A percentile compares a stretch with the other conserved stretches of the same genome.
Evolutionary conservation across 37 sponge, comb jelly and placozoan species (phyloP).

Genomic region (Cladorhizidae sp.): DNA sequence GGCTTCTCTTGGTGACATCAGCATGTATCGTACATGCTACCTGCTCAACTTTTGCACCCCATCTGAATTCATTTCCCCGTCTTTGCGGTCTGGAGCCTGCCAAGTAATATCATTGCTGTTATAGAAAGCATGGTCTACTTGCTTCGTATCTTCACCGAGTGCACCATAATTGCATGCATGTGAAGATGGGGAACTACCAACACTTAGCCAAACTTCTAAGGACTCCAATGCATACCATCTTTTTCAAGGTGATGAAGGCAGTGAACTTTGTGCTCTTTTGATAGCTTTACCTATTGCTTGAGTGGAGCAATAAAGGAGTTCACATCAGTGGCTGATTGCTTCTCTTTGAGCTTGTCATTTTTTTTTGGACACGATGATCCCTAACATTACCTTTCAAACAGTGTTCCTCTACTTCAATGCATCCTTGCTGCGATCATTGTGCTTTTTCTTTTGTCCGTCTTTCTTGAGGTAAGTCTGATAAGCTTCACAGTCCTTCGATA

Average conservation of each 20-base stretch:
- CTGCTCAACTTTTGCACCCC: constrained; percentile 32
- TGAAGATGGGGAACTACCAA: neutral
- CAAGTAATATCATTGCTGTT: constrained; percentile 43
- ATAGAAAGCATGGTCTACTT: constrained; percentile 11
- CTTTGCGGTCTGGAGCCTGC: constrained; percentile 52
- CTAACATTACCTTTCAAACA: neutral
- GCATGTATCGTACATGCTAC: constrained; percentile 45
- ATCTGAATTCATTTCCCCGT: constrained; percentile 6
- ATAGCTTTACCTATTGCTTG: constrained; percentile 12
- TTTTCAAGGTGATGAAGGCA: constrained; percentile 10
- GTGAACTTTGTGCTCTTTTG: neutral
- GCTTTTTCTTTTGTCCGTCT: no score
- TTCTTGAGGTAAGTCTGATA: no score
- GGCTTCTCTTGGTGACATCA: constrained; percentile 48
- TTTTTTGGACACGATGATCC: constrained; percentile 2
- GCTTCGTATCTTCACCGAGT: neutral
- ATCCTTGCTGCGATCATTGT: no score
- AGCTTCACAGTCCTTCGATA: no score
- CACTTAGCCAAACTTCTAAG: neutral
- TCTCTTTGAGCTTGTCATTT: neutral
- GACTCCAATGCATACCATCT: neutral
- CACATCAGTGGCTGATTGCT: neutral
- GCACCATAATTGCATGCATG: neutral
- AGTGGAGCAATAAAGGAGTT: constrained; percentile 4
- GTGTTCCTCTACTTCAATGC: no score